phyloP scores from a whole-genome alignment of 1,140 invertebrate species.

The Epicauta chinensis region DNA sequence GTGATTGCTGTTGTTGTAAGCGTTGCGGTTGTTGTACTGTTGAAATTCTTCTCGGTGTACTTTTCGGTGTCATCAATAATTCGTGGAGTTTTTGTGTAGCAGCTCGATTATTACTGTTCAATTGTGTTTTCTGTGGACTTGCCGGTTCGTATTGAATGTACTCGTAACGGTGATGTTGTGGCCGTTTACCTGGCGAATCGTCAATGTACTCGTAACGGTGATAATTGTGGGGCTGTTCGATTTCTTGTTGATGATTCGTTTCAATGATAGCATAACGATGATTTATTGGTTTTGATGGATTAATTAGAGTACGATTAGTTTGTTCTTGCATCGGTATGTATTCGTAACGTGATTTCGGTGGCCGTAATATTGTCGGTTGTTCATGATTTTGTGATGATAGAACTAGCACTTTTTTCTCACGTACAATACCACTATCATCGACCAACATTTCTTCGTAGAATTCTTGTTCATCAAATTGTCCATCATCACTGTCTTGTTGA shows the following conservation, averaged over 20 bases:
- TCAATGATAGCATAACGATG: conserved; percentile 56
- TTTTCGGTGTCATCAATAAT: conserved; percentile 61
- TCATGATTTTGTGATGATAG: conserved; percentile 3
- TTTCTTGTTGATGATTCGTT: neutral
- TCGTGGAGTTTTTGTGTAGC: conserved; percentile 71
- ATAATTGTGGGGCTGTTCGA: neutral
- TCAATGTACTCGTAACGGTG: conserved; percentile 18
- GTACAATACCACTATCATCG: conserved; percentile 32
- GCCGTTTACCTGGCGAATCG: conserved; percentile 1
- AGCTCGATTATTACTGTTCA: conserved; percentile 44
- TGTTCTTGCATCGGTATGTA: conserved; percentile 44
- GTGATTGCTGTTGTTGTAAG: conserved; percentile 34
- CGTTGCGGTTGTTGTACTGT: conserved; percentile 30
- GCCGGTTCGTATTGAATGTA: conserved; percentile 22
- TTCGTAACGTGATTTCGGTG: conserved; percentile 43
- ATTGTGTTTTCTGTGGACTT: conserved; percentile 20
- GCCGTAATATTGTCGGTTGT: neutral
- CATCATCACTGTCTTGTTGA: conserved; percentile 25
- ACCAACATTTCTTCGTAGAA: conserved; percentile 43
- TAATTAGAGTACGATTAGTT: conserved; percentile 3
- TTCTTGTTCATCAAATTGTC: conserved; percentile 36
- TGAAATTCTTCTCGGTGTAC: conserved; percentile 38
- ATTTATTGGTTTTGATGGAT: conserved; percentile 32
- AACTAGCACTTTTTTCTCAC: conserved; percentile 2
- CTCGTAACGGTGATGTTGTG: conserved; percentile 21